A percentile compares a stretch with the other conserved stretches of the same genome.
Evolutionary conservation across 2,113 vertebrate genomes (phyloP).

Genomic region (Campylomormyrus tamandua): DNA sequence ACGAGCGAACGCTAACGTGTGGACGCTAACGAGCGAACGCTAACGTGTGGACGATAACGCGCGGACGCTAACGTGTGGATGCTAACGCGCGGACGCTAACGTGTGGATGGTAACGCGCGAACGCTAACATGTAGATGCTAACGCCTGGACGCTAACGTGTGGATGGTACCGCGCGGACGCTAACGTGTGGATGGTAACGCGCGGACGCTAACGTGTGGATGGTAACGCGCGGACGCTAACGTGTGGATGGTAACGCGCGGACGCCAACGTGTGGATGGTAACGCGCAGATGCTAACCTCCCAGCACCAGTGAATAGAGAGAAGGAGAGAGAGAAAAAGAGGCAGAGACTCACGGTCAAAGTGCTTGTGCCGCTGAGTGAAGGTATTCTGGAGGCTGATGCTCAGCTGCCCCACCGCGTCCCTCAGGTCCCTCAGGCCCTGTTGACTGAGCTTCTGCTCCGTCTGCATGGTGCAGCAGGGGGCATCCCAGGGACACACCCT

Average conservation of each 20-base stretch:
- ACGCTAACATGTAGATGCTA: background rate
- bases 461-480: slow-evolving; percentile 91
- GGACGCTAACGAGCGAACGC: background rate
- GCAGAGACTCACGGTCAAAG: slow-evolving; percentile 67
- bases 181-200: too few relatives aligned
- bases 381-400: slow-evolving; percentile 72
- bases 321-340: background rate
- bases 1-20: too few relatives aligned
- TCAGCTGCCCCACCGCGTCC: slow-evolving; percentile 71
- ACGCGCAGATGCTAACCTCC: background rate
- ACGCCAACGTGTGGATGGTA: too few relatives aligned
- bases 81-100: too few relatives aligned
- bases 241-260: too few relatives aligned
- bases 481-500: slow-evolving; percentile 86
- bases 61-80: too few relatives aligned
- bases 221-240: too few relatives aligned
- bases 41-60: background rate
- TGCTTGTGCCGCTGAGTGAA: slow-evolving; percentile 84
- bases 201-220: too few relatives aligned
- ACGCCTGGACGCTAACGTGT: too few relatives aligned
- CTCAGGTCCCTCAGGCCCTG: slow-evolving; percentile 86
- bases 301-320: background rate
- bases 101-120: too few relatives aligned
- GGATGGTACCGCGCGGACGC: too few relatives aligned
- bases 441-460: slow-evolving; percentile 91